Evolutionary conservation across 2,888 invertebrate genomes (phyloP).

Genomic region (Volucella inanis): DNA sequence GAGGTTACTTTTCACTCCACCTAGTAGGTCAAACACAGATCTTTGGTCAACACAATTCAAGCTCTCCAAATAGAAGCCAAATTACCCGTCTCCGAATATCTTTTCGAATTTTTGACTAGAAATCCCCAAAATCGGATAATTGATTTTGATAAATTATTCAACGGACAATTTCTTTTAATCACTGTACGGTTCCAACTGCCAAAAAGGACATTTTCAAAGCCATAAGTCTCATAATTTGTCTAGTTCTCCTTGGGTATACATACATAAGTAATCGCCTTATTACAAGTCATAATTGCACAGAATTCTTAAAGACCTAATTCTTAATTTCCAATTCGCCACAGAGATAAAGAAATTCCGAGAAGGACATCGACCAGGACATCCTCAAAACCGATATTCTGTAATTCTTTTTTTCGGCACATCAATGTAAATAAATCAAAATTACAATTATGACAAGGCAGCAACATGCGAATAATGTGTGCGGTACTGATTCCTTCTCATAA

Average conservation of each 20-base stretch:
- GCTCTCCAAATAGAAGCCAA: no score
- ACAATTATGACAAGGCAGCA: constrained; percentile 58
- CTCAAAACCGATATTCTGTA: background rate
- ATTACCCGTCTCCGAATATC: no score
- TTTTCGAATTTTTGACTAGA: no score
- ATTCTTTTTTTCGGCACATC: constrained; percentile 5
- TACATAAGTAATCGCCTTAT: constrained; percentile 58
- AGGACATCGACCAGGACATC: constrained; percentile 34
- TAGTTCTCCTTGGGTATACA: constrained; percentile 47
- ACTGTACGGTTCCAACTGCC: no score
- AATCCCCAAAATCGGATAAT: no score
- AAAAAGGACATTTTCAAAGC: no score
- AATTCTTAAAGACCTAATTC: background rate
- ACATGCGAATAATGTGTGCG: constrained; percentile 13
- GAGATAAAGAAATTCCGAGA: constrained; percentile 13
- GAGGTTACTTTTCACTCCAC: no score
- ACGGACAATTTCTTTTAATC: no score
- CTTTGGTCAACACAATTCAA: no score
- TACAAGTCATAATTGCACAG: constrained; percentile 51
- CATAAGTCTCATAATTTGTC: background rate
- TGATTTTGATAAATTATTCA: no score
- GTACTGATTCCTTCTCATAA: background rate
- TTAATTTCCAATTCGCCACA: constrained; percentile 60
- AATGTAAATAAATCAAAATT: constrained; percentile 64
- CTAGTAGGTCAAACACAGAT: no score